phyloP scores from a whole-genome alignment of 1,140 invertebrate genomes.

The Frieseomelitta varia region DNA sequence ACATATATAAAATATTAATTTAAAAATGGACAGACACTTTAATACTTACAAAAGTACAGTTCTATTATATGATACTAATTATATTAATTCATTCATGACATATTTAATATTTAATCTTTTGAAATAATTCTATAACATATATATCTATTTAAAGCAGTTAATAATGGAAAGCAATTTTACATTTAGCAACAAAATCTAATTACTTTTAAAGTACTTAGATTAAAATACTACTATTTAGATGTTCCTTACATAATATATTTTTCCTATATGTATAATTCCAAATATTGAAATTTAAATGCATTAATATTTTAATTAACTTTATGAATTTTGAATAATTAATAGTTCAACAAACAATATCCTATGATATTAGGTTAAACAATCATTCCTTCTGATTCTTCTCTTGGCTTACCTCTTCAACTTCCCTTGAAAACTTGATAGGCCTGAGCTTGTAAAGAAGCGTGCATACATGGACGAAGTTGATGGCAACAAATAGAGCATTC shows the following conservation, averaged over 20 bases:
- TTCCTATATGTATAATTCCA: not conserved
- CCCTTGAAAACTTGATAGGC: constrained; percentile 91
- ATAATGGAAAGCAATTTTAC: not conserved
- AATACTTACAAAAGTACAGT: constrained; percentile 16
- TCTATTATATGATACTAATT: not conserved
- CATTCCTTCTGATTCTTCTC: constrained; percentile 24
- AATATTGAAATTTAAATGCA: not conserved
- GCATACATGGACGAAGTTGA: constrained; percentile 92
- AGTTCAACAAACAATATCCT: constrained; percentile 1
- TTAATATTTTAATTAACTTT: not conserved
- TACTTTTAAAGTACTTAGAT: no score
- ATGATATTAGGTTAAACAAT: constrained; percentile 13
- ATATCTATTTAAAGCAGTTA: not conserved
- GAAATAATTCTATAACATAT: not conserved
- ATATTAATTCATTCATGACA: not conserved
- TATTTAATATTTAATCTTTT: not conserved
- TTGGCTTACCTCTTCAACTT: constrained; percentile 90
- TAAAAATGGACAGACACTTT: constrained; percentile 22
- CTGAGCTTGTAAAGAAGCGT: constrained; percentile 91
- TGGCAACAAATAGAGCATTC: constrained; percentile 91
- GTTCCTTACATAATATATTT: not conserved
- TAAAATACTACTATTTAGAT: constrained; percentile 8
- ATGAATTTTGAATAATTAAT: not conserved
- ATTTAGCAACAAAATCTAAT: not conserved
- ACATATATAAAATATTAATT: not conserved